Evolutionary conservation across 2,888 invertebrate genomes (phyloP), one percentile per base, ranked within the genome.

Genomic region (Drosophila anomelani): DNA sequence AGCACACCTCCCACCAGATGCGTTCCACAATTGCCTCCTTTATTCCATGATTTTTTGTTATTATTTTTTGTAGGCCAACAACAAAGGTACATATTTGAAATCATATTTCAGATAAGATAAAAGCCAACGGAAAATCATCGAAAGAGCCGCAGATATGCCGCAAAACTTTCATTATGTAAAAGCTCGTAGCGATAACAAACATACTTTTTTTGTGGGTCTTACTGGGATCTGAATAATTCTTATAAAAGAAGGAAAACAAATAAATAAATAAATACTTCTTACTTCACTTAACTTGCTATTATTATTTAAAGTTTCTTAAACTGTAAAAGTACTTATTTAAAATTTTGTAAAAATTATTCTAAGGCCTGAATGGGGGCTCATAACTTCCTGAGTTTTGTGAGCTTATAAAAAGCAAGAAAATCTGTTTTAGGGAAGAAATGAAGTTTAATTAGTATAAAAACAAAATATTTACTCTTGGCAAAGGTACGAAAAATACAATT

Each of bases 71-170:
- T 61, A 44, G 17, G 61, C 36, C 62, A 66, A 60, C 49, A 81
- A 67, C 55, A 75, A 39, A 58, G 39, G 76, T 56, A 29, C 29
- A 29, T 29, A 60, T 54, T 62, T 49, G 59, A 51, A 49, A 57
- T 59, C 72, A 60, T 47, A 66, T 70, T 70, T 67, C 13, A 63
- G 81, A 84, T 86, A 75, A 84, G 83, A 84, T 86, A 88, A 77
- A 72, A 57, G 56, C 67, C 15, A 59, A 57, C 54, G 58, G 38
- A 39, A 69, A 78, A 72, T 77, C 68, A 75, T 79, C 29, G 34
- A 60, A 38, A 46, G 54, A 68, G 54, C 43, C 61, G 23, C 38
- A 75, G 59, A 59, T 67, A 77, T 64, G 54, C 59, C 79, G 67
- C 46, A 29, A 15, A 43, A 29, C 54, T 29, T 68, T 54, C 58